Evolutionary conservation across 1,140 invertebrate genomes (phyloP), one percentile per base, ranked within the genome.

Genomic region (Cydia strobilella): DNA sequence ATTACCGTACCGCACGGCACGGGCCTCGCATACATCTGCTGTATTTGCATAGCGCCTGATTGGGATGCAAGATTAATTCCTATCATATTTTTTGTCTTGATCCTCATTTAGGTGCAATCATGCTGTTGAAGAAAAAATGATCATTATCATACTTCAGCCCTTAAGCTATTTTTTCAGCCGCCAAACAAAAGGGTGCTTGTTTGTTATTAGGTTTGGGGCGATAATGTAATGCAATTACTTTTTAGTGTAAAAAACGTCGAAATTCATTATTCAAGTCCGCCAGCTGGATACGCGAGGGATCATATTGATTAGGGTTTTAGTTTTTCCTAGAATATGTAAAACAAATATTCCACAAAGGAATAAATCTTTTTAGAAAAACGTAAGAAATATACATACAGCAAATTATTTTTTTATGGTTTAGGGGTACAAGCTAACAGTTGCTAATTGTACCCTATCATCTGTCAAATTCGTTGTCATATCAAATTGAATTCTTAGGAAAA

Each of bases 131-230:
- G 84, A 82, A 86, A 87, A 90, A 93, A 88, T 83, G 86, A 90
- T 93, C 87, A 93, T 93, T 91, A 93, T 89, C 90, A 89, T 91
- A 87, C 88, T 92, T 90, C 89, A 92, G 90, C 90, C 90, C 90
- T 91, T 89, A 84, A 90, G 90, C 90, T 85, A 87, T 93, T 93
- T 93, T 93, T 93, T 91, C 88, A 90, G 88, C 89, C 81, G 79
- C 81, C 84, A 88, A 90, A 91, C 87, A 90, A 92, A 89, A 87
- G 89, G 90, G 82, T 86, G 86, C 79, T 86, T 90, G 85, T 90
- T 90, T 91, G 86, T 88, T 91, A 90, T 90, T 90, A 86, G 84
- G 89, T 91, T 87, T 83, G 90, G 90, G 90, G 89, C 90, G 90
- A 91, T 91, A 93, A 92, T 91, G 85, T 89, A 86, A 91, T 91